These are phyloP conservation scores for Eretmochelys imbricata DNA, from an alignment of 2,113 vertebrate species.

Conservation along the genomic window DNA sequence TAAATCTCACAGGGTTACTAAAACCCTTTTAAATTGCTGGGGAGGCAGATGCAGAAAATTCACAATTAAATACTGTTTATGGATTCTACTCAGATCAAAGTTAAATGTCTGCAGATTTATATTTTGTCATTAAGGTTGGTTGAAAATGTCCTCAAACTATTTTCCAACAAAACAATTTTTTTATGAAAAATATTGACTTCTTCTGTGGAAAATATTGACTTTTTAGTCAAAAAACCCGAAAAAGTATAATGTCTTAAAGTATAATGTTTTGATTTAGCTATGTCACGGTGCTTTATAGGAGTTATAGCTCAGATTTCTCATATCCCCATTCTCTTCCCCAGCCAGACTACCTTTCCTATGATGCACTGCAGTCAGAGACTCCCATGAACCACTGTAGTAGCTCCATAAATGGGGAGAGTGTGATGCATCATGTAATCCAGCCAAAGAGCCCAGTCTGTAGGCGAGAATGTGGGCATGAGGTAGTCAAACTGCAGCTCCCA, in stretches of 20 bases:
- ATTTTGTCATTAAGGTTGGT: background rate
- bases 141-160: background rate
- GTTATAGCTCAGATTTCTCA: background rate
- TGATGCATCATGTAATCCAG: fast-evolving
- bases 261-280: background rate
- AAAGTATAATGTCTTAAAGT: background rate
- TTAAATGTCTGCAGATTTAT: background rate
- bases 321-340: background rate
- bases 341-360: fast-evolving
- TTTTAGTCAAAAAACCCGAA: background rate
- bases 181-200: background rate
- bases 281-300: background rate
- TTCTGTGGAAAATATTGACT: background rate
- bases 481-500: background rate
- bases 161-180: background rate
- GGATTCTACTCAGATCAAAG: background rate
- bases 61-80: background rate
- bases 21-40: background rate
- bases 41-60: background rate
- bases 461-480: background rate
- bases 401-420: background rate
- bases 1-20: background rate
- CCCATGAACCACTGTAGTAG: fast-evolving
- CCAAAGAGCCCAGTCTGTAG: fast-evolving
- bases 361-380: background rate